Base-by-base conservation (phyloP, 1,140 invertebrate genomes). In the Berghia stephanieae region DNA sequence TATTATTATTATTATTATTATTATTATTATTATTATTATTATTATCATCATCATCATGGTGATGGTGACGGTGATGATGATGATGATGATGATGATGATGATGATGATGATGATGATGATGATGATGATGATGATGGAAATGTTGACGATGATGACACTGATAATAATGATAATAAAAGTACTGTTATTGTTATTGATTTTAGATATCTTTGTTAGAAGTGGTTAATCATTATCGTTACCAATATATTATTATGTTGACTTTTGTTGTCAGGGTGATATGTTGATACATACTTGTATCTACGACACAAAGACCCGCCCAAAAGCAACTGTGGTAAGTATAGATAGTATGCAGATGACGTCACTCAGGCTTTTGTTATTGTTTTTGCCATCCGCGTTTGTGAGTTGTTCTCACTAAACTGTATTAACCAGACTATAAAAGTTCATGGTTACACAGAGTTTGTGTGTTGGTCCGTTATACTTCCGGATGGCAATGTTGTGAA, bases 41-140 rank as follows among this genome's bases (percentile, higher is more conserved):
- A 34, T 66, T 13, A 66, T 66, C 13, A 34, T 66, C 13, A 66
- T 66, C 13, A 66, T 66, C 13, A 66, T 66, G 60, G 31, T 66
- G 60, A 66, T 66, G 60, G 31, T 66, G 60, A 66, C 27, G 60
- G 31, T 74, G 71, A 74, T 74, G 71, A 63, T 74, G 71, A 74
- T 74, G 71, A 74, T 74, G 71, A 74, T 74, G 71, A 63, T 74
- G 71, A 67, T 74, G 71, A 63, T 74, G 71, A 74, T 74, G 71
- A 67, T 74, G 71, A 74, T 74, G 71, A 63, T 74, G 71, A 74
- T 74, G 71, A 74, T 74, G 71, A 74, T 74, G 71, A 74, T 81
- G 80, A 75, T 43, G 72, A 38, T 18, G 24, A 34, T 75, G 79
- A 21, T 46, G n/a, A 74, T 74, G 57, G 24, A 31, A 36, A 72